phyloP scores from a whole-genome alignment of 2,113 vertebrate genomes.

The Coptodon rendalli region DNA sequence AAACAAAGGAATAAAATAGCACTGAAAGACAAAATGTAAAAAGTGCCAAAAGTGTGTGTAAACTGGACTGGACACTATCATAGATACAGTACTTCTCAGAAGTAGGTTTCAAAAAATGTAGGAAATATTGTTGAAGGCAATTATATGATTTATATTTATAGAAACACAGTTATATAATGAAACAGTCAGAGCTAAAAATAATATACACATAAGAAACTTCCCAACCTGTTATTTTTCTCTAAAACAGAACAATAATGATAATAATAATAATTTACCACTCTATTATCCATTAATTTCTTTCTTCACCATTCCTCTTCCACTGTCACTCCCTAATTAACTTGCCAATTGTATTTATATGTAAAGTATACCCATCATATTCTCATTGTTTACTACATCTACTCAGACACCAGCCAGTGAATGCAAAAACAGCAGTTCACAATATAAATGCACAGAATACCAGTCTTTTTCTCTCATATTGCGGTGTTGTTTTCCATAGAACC shows the following conservation, averaged over 20 bases:
- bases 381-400: not conserved
- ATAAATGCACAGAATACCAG: constrained; percentile 4
- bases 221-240: not conserved
- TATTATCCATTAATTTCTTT: not conserved
- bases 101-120: not conserved
- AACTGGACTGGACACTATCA: not conserved
- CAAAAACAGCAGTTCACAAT: constrained; percentile 29
- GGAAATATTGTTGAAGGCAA: not conserved
- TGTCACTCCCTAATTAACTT: not conserved
- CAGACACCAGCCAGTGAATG: constrained; percentile 13
- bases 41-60: not conserved
- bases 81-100: not conserved
- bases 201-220: not conserved
- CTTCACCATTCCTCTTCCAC: not conserved
- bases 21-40: not conserved
- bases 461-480: constrained; percentile 60
- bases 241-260: not conserved
- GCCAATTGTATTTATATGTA: not conserved
- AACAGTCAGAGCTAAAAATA: not conserved
- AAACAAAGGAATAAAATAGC: not conserved
- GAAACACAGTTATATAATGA: not conserved
- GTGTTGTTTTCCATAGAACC: constrained; percentile 65
- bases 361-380: not conserved
- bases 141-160: not conserved
- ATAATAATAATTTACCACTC: not conserved